Evolutionary conservation across 2,113 vertebrate genomes (phyloP).

Genomic region (Hylia prasina): DNA sequence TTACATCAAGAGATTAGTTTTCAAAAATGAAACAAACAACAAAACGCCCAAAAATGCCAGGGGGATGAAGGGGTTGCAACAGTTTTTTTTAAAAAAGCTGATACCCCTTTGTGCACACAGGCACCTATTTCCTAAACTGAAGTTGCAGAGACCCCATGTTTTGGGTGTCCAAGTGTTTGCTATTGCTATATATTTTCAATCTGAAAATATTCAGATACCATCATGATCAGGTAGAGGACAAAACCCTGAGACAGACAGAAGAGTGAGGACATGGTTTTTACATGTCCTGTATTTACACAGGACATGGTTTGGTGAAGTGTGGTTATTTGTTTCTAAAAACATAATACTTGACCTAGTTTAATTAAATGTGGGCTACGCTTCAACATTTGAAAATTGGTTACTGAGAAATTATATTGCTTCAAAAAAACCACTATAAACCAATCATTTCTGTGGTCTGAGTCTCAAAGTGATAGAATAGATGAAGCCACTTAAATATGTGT

Average conservation of each 20-base stretch:
- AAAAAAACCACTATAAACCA: conserved; percentile 38
- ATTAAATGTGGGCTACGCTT: conserved; percentile 57
- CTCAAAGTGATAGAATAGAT: background rate
- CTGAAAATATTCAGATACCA: background rate
- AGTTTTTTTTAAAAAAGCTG: background rate
- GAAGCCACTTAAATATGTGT: background rate
- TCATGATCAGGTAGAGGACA: background rate
- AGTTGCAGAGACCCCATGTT: background rate
- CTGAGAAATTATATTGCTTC: conserved; percentile 46
- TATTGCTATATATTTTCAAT: background rate
- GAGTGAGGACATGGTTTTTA: no score
- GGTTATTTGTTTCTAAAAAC: conserved; percentile 40
- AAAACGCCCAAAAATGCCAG: background rate
- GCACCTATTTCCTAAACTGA: background rate
- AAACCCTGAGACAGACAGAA: background rate
- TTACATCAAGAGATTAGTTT: background rate
- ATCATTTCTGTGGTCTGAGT: conserved; percentile 35
- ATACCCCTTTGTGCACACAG: background rate
- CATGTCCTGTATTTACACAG: background rate
- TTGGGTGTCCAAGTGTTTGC: background rate
- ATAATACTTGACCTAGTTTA: conserved; percentile 69
- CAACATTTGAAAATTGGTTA: conserved; percentile 50
- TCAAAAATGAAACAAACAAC: background rate
- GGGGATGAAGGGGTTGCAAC: background rate
- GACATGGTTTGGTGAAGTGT: conserved; percentile 17